Evolutionary conservation across 2,113 vertebrate genomes (phyloP), one percentile per base, ranked within the genome.

Genomic region (Mirza zaza): DNA sequence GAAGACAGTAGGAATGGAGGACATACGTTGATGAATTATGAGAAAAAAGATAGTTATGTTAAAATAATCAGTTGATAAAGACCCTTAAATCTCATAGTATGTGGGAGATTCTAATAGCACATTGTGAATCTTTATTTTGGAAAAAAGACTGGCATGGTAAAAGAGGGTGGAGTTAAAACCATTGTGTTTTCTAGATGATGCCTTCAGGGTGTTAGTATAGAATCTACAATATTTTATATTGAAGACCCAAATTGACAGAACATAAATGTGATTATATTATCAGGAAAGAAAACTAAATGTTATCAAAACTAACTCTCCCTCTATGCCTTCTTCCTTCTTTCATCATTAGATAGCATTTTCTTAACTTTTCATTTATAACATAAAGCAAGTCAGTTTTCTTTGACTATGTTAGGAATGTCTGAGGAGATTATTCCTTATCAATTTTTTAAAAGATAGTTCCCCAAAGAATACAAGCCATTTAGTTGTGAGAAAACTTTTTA

Each of bases 391-490:
- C 39, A 95, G 76, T 39, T 61, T 92, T 87, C 36, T 91, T 65
- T 59, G 81, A 70, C 77, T 59, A 94, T 29, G 48, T 63, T 96
- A 75, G 63, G 12, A 32, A 97, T 90, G 55, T 29, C 65, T 87
- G n/a, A 80, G 45, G 83, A 86, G 45, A 84, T 45, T 48, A 11
- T 71, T 23, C 59, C 21, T 87, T 77, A 23, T 1, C 18, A 36
- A 15, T 59, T 82, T 75, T 90, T 63, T 76, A 71, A 45, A 82
- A 81, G 68, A 95, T 68, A 84, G 87, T 96, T 86, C 50, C 39
- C 10, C 59, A 90, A 94, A 70, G 36, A 94, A 65, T 55, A 77
- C 82, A 92, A 92, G 67, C 20, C 14, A 96, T 87, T 92, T 29
- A 71, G 29, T 29, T 94, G 25, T 61, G 81, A 90, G 87, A 63